These are phyloP conservation scores for Wasmannia auropunctata DNA, from an alignment of 1,140 invertebrate species.

Conservation along the genomic window DNA sequence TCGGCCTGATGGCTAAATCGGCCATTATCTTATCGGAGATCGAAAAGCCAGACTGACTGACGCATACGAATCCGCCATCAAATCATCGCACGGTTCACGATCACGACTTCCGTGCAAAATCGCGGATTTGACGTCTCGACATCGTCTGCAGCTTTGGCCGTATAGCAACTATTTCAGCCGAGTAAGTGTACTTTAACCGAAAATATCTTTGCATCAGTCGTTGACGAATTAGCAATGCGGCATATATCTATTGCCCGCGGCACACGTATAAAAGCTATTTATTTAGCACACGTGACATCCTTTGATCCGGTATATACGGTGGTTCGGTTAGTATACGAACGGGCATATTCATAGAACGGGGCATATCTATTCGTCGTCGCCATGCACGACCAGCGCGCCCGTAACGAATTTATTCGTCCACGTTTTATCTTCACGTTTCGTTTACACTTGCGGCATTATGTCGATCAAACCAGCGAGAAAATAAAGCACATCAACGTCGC, in stretches of 20 bases:
- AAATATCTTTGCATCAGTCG: constrained; percentile 46
- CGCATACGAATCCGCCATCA: background rate
- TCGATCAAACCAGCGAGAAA: background rate
- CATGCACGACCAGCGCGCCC: background rate
- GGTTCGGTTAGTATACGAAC: constrained; percentile 32
- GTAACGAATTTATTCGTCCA: constrained; percentile 23
- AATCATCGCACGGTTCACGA: background rate
- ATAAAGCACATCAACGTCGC: background rate
- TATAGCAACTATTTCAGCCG: constrained; percentile 1
- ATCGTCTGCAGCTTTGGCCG: background rate
- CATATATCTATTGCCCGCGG: constrained; percentile 43
- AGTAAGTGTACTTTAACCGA: constrained; percentile 4
- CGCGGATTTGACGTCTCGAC: background rate
- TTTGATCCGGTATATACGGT: constrained; percentile 33
- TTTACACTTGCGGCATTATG: background rate
- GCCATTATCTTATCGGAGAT: background rate
- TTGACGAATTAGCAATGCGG: constrained; percentile 49
- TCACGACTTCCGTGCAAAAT: background rate
- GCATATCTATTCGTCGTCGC: background rate
- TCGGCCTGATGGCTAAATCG: too few species aligned
- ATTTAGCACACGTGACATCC: constrained; percentile 35
- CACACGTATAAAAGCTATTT: constrained; percentile 30
- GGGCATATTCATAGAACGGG: constrained; percentile 30
- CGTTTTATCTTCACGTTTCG: constrained; percentile 16
- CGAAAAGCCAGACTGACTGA: background rate